Conservation (phyloP, 2,797 vertebrate genomes). For the Poecilia gillii region DNA sequence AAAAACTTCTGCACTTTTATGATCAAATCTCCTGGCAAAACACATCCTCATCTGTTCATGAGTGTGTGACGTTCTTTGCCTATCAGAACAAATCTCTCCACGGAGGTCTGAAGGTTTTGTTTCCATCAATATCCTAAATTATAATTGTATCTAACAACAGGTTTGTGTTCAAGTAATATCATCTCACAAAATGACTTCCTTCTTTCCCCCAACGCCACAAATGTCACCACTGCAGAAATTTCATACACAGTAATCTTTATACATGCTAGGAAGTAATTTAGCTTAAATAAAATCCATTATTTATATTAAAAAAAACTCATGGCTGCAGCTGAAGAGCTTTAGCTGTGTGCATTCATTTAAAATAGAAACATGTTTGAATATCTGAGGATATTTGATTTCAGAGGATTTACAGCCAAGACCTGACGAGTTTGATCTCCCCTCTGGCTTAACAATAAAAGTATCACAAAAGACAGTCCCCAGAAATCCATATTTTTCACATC, state of each 20-base stretch:
- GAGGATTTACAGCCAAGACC: constrained; percentile 6
- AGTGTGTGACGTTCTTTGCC: constrained; percentile 19
- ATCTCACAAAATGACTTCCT: constrained; percentile 39
- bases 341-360: constrained; percentile 6
- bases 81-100: constrained; percentile 23
- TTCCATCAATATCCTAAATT: constrained; percentile 48
- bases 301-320: constrained; percentile 20
- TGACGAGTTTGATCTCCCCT: constrained; percentile 1
- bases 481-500: constrained; percentile 19
- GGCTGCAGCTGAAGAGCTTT: not conserved
- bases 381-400: constrained; percentile 7
- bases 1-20: not conserved
- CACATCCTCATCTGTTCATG: not conserved
- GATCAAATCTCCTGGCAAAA: not conserved
- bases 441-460: constrained; percentile 11
- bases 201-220: constrained; percentile 21
- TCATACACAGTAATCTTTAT: constrained; percentile 6
- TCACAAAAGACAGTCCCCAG: constrained; percentile 1
- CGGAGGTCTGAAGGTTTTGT: constrained; percentile 11
- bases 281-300: constrained; percentile 39
- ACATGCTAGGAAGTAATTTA: constrained; percentile 28
- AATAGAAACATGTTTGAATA: constrained; percentile 15
- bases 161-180: constrained; percentile 43
- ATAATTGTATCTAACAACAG: constrained; percentile 36
- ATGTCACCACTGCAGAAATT: constrained; percentile 20